Base-by-base conservation (phyloP, 2,113 vertebrate species). In the Eulemur rufifrons region DNA sequence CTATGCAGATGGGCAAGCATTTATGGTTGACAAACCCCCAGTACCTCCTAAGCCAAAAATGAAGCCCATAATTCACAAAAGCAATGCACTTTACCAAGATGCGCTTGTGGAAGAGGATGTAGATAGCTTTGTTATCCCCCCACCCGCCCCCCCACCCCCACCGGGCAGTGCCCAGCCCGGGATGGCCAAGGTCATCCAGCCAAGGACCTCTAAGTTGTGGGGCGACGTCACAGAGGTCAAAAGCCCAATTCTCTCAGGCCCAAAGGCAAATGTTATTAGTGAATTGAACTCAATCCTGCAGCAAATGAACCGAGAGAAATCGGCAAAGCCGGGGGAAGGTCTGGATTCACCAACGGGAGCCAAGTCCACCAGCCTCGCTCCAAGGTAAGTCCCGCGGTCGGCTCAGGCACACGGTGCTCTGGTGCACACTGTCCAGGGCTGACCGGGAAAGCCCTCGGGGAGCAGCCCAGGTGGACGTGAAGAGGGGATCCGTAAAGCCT, bases 1-100 rank as follows among this genome's bases (percentile, higher is more conserved):
- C 99, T 99, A 99, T 96, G 99, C 99, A 97, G 99, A 99, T 63
- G 99, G 99, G 64, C 99, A 99, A 92, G 99, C 99, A 86, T 99
- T 99, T 96, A 98, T 99, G 98, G 99, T 99, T 86, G 99, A 99
- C 98, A 99, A 99, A 80, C 99, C 99, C 95, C 99, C 99, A 21
- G 99, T 99, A 96, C 99, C 99, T 76, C 99, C 99, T 29, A 99
- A 99, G 98, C 99, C 99, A 98, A 99, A 99, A 99, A 98, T 99
- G 98, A 99, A 99, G 98, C 99, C 99, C 50, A 98, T 99, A 95
- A 99, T 99, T 94, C 99, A 99, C 98, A 99, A 99, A 98, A 99
- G 99, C 99, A 98, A 99, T 98, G 92, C 99, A 97, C 99, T 99
- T 98, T 99, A 99, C 97, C 99, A 99, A 39, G 99, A 99, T 0